Percentiles rank a stretch among this genome's conserved stretches.
Conservation (phyloP, 2,888 invertebrate genomes). For the Panzeria rudis region DNA sequence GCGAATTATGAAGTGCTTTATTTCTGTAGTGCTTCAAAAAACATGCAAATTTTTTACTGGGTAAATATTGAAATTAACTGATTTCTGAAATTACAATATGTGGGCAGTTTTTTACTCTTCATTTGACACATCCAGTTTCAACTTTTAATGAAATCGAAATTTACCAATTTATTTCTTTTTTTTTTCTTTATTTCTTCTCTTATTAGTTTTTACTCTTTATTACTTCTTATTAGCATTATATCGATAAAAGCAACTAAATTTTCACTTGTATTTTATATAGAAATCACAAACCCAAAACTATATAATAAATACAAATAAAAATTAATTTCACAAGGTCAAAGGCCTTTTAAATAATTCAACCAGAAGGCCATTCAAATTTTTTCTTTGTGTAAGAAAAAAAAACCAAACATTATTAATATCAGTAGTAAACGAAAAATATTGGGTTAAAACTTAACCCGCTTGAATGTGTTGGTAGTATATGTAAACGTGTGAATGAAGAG, state of each 20-base stretch:
- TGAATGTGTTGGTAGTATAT: not conserved
- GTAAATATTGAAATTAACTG: too few relatives aligned
- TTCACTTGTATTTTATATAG: not conserved
- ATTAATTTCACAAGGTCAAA: constrained; percentile 70
- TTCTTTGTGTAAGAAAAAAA: not conserved
- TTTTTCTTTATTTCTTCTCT: too few relatives aligned
- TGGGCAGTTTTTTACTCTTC: too few relatives aligned
- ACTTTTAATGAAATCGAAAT: too few relatives aligned
- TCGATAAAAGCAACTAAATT: not conserved
- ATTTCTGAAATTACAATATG: too few relatives aligned
- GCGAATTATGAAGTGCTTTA: too few relatives aligned
- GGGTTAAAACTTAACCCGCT: constrained; percentile 18
- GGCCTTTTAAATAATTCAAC: constrained; percentile 61
- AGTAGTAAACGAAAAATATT: constrained; percentile 23
- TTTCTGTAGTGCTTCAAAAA: too few relatives aligned
- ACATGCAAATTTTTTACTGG: too few relatives aligned
- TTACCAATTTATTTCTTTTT: too few relatives aligned
- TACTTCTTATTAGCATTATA: too few relatives aligned
- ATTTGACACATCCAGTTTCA: too few relatives aligned
- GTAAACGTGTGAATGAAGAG: not conserved
- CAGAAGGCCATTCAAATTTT: constrained; percentile 46
- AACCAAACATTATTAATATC: not conserved
- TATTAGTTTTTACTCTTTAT: too few relatives aligned
- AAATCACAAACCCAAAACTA: constrained; percentile 2
- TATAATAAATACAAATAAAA: constrained; percentile 15